A percentile compares a stretch with the other conserved stretches of the same genome.
Evolutionary conservation across 2,888 invertebrate genomes (phyloP).

Genomic region (Monopis laevigella): DNA sequence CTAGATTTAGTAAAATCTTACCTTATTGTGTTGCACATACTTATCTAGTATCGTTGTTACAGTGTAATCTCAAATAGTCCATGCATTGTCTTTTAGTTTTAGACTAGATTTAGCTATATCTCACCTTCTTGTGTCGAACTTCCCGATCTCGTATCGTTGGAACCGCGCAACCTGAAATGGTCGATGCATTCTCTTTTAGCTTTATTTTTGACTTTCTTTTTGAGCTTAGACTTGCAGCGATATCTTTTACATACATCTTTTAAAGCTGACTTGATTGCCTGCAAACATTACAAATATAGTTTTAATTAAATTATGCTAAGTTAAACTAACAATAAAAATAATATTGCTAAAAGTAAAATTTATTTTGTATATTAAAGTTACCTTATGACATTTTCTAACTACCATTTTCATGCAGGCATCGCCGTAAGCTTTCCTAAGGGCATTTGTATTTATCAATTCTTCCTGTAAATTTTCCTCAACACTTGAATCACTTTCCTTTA

Average conservation of each 20-base stretch:
- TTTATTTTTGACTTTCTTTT: not conserved
- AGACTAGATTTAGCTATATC: too few species aligned
- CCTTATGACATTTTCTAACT: slow-evolving; percentile 34
- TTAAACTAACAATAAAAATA: too few species aligned
- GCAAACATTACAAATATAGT: slow-evolving; percentile 11
- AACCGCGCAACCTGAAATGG: slow-evolving; percentile 6
- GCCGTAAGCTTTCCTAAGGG: slow-evolving; percentile 35
- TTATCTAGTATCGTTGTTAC: too few species aligned
- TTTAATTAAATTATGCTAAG: too few species aligned
- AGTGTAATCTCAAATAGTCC: too few species aligned
- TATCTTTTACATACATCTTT: slow-evolving; percentile 15
- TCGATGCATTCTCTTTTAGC: not conserved
- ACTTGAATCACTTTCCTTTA: not conserved
- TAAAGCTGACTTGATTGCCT: slow-evolving; percentile 19
- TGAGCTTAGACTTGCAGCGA: not conserved
- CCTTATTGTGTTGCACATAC: too few species aligned
- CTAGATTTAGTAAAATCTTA: too few species aligned
- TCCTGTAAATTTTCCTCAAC: slow-evolving; percentile 12
- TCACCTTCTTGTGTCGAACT: not conserved
- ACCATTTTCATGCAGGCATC: slow-evolving; percentile 38
- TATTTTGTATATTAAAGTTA: slow-evolving; percentile 13
- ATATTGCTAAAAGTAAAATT: too few species aligned
- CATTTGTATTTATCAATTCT: slow-evolving; percentile 13
- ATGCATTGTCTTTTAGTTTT: too few species aligned
- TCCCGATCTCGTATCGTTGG: not conserved